Evolutionary conservation across 2,113 vertebrate genomes (phyloP).

Genomic region (Dolichotis patagonum): DNA sequence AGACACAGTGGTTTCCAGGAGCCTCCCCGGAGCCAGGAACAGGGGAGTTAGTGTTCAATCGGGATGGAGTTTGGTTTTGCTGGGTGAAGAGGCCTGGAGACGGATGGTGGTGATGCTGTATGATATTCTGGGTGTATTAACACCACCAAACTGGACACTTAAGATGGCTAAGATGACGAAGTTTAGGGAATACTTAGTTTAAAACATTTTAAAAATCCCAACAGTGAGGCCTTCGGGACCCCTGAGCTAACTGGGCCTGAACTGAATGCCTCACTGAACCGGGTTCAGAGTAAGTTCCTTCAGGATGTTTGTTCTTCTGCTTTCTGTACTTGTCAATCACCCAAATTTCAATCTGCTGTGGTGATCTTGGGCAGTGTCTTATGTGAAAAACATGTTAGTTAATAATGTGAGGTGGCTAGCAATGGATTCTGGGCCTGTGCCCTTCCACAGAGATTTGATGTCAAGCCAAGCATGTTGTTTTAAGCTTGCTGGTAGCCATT

Average conservation of each 20-base stretch:
- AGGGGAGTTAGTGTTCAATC: neutral
- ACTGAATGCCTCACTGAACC: neutral
- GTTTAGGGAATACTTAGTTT: neutral
- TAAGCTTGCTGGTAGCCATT: neutral
- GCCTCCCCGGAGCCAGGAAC: neutral
- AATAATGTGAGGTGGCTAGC: neutral
- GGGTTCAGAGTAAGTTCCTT: neutral
- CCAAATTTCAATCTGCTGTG: neutral
- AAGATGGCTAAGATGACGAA: neutral
- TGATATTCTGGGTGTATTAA: neutral
- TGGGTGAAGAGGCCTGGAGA: neutral
- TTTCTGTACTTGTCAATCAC: neutral
- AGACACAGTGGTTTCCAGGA: neutral
- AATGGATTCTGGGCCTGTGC: neutral
- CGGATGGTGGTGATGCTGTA: neutral
- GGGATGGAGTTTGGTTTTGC: neutral
- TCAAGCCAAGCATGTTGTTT: neutral
- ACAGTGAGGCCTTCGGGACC: neutral
- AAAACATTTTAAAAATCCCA: neutral
- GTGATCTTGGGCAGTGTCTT: neutral
- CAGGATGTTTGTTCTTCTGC: neutral
- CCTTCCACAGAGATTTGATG: neutral
- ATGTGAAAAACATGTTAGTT: neutral
- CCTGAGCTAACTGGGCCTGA: neutral
- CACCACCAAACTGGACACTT: neutral